Evolutionary conservation across 2,797 vertebrate species (phyloP).

Genomic region (Sebastes aleutianus): DNA sequence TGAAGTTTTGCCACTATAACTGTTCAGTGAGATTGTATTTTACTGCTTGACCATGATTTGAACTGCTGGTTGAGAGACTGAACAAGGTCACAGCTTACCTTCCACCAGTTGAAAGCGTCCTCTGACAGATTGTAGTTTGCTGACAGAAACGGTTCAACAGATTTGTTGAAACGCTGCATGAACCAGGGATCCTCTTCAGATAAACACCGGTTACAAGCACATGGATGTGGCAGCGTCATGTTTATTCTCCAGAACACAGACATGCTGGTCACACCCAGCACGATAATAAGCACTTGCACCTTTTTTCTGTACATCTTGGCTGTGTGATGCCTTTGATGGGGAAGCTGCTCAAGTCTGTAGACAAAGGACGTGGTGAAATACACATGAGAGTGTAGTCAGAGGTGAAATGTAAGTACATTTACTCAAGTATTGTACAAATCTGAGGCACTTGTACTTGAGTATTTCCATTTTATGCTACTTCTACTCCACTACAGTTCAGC

Average conservation of each 20-base stretch:
- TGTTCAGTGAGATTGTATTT: neutral
- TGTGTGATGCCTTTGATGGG: fast-evolving
- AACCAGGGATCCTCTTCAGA: neutral
- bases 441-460: neutral
- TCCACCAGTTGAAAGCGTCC: constrained; percentile 46
- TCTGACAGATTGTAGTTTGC: neutral
- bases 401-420: too few relatives aligned
- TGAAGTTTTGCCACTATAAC: neutral
- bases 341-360: neutral
- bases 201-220: neutral
- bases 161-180: neutral
- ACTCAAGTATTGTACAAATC: neutral
- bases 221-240: fast-evolving
- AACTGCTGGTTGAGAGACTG: neutral
- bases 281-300: fast-evolving
- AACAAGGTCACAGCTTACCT: neutral
- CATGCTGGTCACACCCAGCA: neutral
- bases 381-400: neutral
- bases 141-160: constrained; percentile 11
- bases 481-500: neutral
- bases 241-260: neutral
- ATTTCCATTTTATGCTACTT: neutral
- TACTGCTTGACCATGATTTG: neutral
- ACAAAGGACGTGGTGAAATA: neutral
- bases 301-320: fast-evolving